phyloP scores from a whole-genome alignment of 2,888 invertebrate genomes.

The Apamea sordens region DNA sequence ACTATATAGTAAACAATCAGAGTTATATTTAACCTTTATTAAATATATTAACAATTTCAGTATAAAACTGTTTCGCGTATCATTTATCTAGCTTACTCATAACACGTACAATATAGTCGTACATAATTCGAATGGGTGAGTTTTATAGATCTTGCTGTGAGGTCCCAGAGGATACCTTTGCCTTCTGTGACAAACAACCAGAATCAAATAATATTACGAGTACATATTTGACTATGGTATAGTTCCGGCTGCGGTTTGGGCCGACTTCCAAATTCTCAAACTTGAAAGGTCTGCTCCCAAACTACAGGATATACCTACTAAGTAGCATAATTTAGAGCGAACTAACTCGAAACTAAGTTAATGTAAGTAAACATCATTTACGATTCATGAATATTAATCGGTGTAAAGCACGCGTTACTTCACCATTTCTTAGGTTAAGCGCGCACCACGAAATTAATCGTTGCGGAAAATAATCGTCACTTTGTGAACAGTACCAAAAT shows the following conservation, averaged over 20 bases:
- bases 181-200: background rate
- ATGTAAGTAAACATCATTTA: conserved; percentile 32
- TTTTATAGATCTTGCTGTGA: background rate
- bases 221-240: background rate
- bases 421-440: conserved; percentile 2
- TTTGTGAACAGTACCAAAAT: too few species aligned
- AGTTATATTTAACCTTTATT: too few species aligned
- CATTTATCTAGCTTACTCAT: too few species aligned
- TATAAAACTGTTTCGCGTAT: too few species aligned
- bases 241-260: background rate
- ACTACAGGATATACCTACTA: background rate
- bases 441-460: too few species aligned
- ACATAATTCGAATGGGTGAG: background rate
- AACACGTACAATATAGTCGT: too few species aligned
- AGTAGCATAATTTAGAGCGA: conserved; percentile 17
- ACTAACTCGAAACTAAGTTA: conserved; percentile 18
- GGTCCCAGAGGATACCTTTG: background rate
- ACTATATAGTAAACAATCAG: too few species aligned
- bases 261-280: background rate
- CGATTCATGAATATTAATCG: conserved; percentile 41
- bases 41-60: too few species aligned
- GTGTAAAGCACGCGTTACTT: background rate
- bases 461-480: too few species aligned
- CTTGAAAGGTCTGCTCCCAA: conserved; percentile 5
- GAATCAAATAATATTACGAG: background rate